These are phyloP conservation scores for Octomys mimax DNA, from an alignment of 2,797 vertebrate species.

Conservation along the genomic window DNA sequence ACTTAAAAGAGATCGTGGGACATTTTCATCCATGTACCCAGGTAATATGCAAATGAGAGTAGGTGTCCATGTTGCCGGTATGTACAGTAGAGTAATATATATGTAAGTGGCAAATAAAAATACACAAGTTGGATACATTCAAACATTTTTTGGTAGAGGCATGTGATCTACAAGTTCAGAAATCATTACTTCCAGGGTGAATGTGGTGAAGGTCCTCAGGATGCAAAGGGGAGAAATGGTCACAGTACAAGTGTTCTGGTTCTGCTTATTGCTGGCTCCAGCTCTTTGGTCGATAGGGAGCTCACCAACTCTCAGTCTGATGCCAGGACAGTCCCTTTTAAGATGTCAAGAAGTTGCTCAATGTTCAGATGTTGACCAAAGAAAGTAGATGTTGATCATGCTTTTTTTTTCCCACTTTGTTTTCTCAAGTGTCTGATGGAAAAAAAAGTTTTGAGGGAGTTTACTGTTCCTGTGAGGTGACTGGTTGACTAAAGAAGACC, in stretches of 20 bases:
- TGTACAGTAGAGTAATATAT: neutral
- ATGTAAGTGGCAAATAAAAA: constrained; percentile 13
- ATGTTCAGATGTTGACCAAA: constrained; percentile 82
- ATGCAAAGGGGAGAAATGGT: neutral
- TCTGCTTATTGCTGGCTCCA: neutral
- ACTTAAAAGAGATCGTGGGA: neutral
- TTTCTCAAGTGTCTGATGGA: constrained; percentile 81
- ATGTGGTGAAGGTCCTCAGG: neutral
- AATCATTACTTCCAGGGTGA: neutral
- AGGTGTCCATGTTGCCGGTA: neutral
- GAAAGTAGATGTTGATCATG: constrained; percentile 79
- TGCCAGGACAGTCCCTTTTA: constrained; percentile 74
- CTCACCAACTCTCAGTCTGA: constrained; percentile 60
- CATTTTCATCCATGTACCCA: neutral
- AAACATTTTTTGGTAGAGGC: neutral
- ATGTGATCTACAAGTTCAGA: neutral
- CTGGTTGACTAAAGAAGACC: constrained; percentile 81
- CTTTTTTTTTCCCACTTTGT: constrained; percentile 62
- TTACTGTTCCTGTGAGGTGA: constrained; percentile 77
- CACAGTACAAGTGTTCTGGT: neutral
- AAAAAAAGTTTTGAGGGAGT: constrained; percentile 83
- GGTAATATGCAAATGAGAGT: neutral
- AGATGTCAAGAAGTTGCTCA: constrained; percentile 83
- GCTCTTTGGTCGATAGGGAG: constrained; percentile 62
- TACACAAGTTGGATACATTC: neutral